A percentile compares a stretch with the other conserved stretches of the same genome.
Evolutionary conservation across 2,888 invertebrate genomes (phyloP).

Genomic region (Gastrophysa polygoni): DNA sequence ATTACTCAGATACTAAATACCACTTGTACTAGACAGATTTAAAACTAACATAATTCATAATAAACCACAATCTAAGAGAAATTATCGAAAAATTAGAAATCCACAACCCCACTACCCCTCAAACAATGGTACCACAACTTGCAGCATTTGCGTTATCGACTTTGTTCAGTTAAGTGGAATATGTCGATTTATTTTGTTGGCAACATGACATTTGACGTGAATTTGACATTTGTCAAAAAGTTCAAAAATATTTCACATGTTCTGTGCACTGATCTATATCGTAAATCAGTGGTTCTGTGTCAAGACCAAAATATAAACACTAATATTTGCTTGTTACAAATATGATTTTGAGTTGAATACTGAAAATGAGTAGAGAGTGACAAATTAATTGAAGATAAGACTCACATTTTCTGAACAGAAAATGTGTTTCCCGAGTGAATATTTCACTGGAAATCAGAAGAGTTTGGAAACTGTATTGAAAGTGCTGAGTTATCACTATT

Average conservation of each 20-base stretch:
- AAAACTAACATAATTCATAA: background rate
- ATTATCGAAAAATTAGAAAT: constrained; percentile 2
- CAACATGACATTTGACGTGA: too few relatives aligned
- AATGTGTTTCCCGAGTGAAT: background rate
- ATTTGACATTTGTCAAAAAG: too few relatives aligned
- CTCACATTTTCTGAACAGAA: too few relatives aligned
- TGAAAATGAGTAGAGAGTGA: too few relatives aligned
- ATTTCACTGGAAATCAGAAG: background rate
- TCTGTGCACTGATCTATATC: too few relatives aligned
- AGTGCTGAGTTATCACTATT: background rate
- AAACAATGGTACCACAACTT: constrained; percentile 2
- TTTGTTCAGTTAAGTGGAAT: background rate
- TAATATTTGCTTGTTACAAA: too few relatives aligned
- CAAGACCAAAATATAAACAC: too few relatives aligned
- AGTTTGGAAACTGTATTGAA: background rate
- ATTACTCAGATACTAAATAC: background rate
- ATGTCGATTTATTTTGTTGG: background rate
- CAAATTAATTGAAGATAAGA: too few relatives aligned
- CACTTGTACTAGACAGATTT: background rate
- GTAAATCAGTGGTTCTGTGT: too few relatives aligned
- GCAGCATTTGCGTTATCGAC: background rate
- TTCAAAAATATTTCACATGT: too few relatives aligned
- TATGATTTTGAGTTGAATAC: too few relatives aligned
- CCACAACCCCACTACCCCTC: background rate
- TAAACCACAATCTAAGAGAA: background rate